Conservation (phyloP, 2,888 invertebrate species). For the Sepioteuthis lessoniana region DNA sequence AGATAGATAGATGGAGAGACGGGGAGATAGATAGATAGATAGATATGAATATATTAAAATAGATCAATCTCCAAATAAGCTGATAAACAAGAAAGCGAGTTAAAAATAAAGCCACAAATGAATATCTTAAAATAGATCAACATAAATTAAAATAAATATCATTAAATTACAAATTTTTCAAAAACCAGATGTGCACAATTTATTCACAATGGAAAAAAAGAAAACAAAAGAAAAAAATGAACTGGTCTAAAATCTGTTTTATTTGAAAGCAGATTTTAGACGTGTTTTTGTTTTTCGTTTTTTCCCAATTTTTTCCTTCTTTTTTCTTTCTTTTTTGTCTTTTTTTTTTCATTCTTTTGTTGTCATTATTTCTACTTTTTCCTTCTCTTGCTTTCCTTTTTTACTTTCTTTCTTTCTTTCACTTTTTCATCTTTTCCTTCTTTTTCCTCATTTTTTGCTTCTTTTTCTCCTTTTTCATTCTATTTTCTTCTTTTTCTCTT, state of each 20-base stretch:
- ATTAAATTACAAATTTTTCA: not conserved
- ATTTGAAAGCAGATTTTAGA: no score
- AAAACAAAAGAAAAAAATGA: no score
- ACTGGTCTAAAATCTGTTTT: no score
- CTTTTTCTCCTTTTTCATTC: no score
- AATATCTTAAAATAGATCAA: slow-evolving; percentile 6
- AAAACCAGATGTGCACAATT: not conserved
- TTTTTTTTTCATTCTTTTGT: no score
- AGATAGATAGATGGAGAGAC: not conserved
- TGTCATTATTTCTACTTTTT: no score
- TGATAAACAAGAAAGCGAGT: not conserved
- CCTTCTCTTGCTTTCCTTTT: no score
- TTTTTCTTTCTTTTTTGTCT: no score
- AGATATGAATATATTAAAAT: not conserved
- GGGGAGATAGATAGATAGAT: not conserved
- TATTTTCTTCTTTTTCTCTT: no score
- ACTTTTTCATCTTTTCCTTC: not conserved
- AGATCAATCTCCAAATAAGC: not conserved
- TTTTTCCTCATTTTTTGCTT: not conserved
- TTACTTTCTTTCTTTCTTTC: no score
- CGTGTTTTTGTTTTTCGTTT: no score
- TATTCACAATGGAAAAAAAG: not conserved
- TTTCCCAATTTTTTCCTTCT: no score
- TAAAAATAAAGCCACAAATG: not conserved
- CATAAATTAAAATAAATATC: not conserved